A percentile compares a stretch with the other conserved stretches of the same genome.
Conservation (phyloP, 2,113 vertebrate species). For the Callospermophilus lateralis region DNA sequence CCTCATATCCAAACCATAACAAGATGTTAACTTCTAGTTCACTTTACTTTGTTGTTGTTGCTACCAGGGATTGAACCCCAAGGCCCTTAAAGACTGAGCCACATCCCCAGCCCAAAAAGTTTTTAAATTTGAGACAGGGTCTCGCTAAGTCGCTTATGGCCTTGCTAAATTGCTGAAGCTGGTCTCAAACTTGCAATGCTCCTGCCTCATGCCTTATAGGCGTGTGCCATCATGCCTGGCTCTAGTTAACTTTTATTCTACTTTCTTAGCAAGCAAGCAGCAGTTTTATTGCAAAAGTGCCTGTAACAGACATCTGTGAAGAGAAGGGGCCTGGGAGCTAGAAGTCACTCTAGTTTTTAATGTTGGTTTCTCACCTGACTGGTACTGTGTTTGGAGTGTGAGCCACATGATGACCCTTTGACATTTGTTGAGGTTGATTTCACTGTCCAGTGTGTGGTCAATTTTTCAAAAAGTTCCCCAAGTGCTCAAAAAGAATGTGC, state of each 20-base stretch:
- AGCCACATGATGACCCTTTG: background rate
- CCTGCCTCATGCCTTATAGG: background rate
- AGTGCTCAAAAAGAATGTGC: background rate
- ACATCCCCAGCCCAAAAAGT: no score
- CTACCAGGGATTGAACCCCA: no score
- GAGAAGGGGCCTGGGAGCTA: no score
- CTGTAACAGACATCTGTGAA: no score
- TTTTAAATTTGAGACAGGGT: background rate
- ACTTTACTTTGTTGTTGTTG: no score
- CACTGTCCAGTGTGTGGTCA: background rate
- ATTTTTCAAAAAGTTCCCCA: background rate
- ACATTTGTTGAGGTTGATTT: constrained; percentile 8
- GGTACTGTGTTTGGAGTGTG: background rate
- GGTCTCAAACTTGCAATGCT: background rate
- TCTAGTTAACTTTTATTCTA: no score
- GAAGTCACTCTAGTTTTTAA: background rate
- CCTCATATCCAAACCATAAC: no score
- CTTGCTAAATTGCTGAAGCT: background rate
- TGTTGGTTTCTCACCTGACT: constrained; percentile 32
- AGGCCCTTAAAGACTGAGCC: no score
- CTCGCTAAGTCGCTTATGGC: background rate
- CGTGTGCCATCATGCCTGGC: no score
- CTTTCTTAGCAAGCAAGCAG: no score
- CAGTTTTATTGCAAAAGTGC: no score
- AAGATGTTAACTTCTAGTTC: no score